Percentiles rank a stretch among this genome's conserved stretches.
These are phyloP conservation scores for Nansenia antarctica DNA, from an alignment of 2,113 vertebrate genomes.

Conservation along the genomic window DNA sequence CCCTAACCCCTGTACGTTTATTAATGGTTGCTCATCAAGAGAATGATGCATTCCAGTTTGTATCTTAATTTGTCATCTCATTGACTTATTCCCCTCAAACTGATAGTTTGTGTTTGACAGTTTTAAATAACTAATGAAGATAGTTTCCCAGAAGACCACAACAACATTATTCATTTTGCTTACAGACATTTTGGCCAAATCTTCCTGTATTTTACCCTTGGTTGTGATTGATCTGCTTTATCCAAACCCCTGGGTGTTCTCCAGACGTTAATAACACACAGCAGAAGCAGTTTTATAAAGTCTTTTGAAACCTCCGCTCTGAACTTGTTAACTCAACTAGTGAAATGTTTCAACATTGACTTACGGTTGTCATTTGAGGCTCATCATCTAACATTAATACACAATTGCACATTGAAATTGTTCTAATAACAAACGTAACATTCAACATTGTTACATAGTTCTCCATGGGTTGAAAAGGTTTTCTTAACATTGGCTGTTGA, in stretches of 20 bases:
- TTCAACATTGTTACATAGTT: no score
- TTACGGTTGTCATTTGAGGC: no score
- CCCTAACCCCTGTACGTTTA: slow-evolving; percentile 23
- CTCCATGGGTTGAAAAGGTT: no score
- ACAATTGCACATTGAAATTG: no score
- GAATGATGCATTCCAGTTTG: slow-evolving; percentile 13
- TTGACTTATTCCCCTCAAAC: slow-evolving; percentile 8
- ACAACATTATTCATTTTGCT: slow-evolving; percentile 30
- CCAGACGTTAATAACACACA: not conserved
- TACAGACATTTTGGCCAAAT: slow-evolving; percentile 33
- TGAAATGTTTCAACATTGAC: no score
- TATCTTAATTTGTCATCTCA: not conserved
- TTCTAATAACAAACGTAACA: no score
- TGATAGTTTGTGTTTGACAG: slow-evolving; percentile 33
- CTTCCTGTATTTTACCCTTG: slow-evolving; percentile 31
- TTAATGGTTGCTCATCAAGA: slow-evolving; percentile 23
- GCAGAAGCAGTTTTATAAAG: not conserved
- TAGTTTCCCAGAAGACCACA: no score
- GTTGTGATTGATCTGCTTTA: slow-evolving; percentile 56
- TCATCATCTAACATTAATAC: no score
- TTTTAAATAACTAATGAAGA: slow-evolving; percentile 38
- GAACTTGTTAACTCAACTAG: no score
- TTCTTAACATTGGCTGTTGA: no score
- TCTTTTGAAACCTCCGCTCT: not conserved
- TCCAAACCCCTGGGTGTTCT: not conserved